Evolutionary conservation across 2,113 vertebrate species (phyloP).

Genomic region (Apodemus speciosus): DNA sequence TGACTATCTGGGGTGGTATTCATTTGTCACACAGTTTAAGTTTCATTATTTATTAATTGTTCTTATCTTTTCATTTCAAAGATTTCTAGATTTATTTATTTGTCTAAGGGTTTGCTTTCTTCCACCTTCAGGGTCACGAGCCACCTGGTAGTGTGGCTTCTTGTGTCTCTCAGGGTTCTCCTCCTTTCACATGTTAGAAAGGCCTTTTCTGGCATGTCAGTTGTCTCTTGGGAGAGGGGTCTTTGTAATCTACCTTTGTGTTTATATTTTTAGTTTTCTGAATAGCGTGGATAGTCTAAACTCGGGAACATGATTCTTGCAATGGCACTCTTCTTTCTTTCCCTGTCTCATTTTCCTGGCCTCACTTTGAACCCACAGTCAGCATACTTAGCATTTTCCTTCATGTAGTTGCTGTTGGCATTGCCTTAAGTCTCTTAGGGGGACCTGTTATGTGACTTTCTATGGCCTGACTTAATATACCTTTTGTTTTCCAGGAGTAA

Average conservation of each 20-base stretch:
- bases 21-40: slow-evolving; percentile 70
- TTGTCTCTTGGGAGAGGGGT: slow-evolving; percentile 70
- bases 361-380: slow-evolving; percentile 6
- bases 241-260: slow-evolving; percentile 43
- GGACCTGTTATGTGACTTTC: not conserved
- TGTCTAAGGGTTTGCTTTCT: slow-evolving; percentile 74
- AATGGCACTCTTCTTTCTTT: not conserved
- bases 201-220: not conserved
- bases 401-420: not conserved
- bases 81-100: slow-evolving; percentile 76
- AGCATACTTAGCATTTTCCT: not conserved
- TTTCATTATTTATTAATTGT: slow-evolving; percentile 80
- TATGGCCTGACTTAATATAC: not conserved
- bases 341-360: not conserved
- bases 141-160: slow-evolving; percentile 76
- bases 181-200: not conserved
- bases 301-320: not conserved
- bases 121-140: slow-evolving; percentile 81
- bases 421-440: not conserved
- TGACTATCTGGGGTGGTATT: slow-evolving; percentile 76
- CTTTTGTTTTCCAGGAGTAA: not conserved
- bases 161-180: slow-evolving; percentile 58
- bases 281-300: slow-evolving; percentile 47
- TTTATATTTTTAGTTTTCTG: slow-evolving; percentile 67
- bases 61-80: slow-evolving; percentile 35